Evolutionary conservation across 1,140 invertebrate genomes (phyloP), one percentile per base, ranked within the genome.

Genomic region (Periplaneta americana): DNA sequence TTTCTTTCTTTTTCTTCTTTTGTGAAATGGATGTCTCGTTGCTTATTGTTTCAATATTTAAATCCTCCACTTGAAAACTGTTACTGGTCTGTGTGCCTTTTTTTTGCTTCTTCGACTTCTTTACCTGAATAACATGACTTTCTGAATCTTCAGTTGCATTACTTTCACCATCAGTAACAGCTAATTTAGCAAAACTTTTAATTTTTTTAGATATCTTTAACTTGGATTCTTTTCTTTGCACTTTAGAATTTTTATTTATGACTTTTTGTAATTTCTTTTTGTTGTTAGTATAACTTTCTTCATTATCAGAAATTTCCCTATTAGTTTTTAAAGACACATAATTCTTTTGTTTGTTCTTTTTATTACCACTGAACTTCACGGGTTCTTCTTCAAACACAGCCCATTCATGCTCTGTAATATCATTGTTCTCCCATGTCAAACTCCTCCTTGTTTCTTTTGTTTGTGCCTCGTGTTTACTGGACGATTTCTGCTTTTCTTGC

Each of bases 371-470:
- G 22, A 8, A 0, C 28, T 28, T 66, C 28, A n/a, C 28, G 22
- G 22, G 5, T n/a, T 5, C 1, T 66, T 82, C 84, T 37, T 83
- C 83, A 88, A 92, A 91, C 81, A 91, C 89, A 85, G 89, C 90
- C 91, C 91, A 66, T 11, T 66, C n/a, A 66, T n/a, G 1, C 10
- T 11, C 28, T 4, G 22, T 8, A 66, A 28, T 66, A 66, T 28
- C 48, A 66, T 8, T 66, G 28, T n/a, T n/a, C 22, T 66, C 48
- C 22, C 6, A 92, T 57, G 82, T 74, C 39, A 86, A 87, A 28
- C 89, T 86, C 84, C 87, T 88, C 31, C 85, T 85, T 75, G 34
- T 34, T 33, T 81, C 34, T 4, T 57, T 34, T n/a, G 36, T 37
- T 81, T 84, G 33, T 57, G 31, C 28, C 78, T 80, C 31, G 75